A percentile compares a stretch with the other conserved stretches of the same genome.
Evolutionary conservation across 2,113 vertebrate species (phyloP).

Genomic region (Brevimyrus niger): DNA sequence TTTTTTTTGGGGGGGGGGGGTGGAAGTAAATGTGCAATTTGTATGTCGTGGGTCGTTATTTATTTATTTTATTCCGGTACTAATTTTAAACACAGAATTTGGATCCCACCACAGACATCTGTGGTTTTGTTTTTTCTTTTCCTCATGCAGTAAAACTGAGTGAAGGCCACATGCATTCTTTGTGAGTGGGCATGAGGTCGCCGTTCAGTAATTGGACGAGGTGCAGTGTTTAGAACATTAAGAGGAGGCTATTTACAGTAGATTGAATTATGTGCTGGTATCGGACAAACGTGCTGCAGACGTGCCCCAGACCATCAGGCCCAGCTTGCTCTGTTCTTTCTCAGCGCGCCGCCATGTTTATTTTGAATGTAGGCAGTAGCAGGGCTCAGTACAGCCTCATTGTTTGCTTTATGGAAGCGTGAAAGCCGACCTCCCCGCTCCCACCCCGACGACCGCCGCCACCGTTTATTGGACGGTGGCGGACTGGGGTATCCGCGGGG

Average conservation of each 20-base stretch:
- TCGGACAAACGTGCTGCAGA: neutral
- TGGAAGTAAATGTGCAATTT: neutral
- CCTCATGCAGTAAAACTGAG: neutral
- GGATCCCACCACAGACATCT: neutral
- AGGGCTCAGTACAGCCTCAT: neutral
- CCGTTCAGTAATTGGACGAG: neutral
- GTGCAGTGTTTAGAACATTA: slow-evolving; percentile 10
- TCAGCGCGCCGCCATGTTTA: neutral
- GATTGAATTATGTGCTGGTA: slow-evolving; percentile 10
- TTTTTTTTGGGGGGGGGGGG: neutral
- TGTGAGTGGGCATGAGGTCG: neutral
- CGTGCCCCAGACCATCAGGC: neutral
- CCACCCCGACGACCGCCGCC: neutral
- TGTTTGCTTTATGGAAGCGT: slow-evolving; percentile 7
- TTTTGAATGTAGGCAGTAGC: slow-evolving; percentile 10
- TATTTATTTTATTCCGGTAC: neutral
- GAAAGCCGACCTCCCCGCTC: neutral
- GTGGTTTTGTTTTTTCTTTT: neutral
- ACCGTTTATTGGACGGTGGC: neutral
- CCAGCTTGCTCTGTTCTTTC: neutral
- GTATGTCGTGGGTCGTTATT: neutral
- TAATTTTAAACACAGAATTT: neutral
- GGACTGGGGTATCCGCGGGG: neutral
- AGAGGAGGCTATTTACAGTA: slow-evolving; percentile 6
- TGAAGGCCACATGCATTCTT: neutral